A percentile compares a stretch with the other conserved stretches of the same genome.
These are phyloP conservation scores for Diaphora mendica DNA, from an alignment of 2,888 invertebrate genomes.

Conservation along the genomic window DNA sequence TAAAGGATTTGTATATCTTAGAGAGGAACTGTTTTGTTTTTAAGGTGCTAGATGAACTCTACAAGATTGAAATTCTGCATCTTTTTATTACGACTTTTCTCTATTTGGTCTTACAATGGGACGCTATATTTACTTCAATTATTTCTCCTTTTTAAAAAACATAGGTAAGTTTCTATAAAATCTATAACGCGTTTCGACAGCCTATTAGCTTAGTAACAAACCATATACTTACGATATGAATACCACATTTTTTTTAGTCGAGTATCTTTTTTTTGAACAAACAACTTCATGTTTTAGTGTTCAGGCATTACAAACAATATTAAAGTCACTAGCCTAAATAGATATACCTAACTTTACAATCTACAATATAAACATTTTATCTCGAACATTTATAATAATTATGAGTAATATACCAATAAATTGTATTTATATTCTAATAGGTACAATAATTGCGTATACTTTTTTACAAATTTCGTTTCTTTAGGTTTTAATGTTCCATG, in stretches of 20 bases:
- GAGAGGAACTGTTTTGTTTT: background rate
- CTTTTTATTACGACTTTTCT: background rate
- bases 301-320: slow-evolving; percentile 12
- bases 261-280: background rate
- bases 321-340: slow-evolving; percentile 3
- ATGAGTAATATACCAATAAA: slow-evolving; percentile 31
- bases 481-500: slow-evolving; percentile 22
- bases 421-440: slow-evolving; percentile 40
- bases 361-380: slow-evolving; percentile 20
- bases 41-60: background rate
- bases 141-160: background rate
- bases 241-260: background rate
- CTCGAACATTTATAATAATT: slow-evolving; percentile 31
- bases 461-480: slow-evolving; percentile 32
- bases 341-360: background rate
- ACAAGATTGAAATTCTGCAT: background rate
- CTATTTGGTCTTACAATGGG: background rate
- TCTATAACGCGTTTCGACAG: too few species aligned
- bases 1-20: background rate
- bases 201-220: background rate
- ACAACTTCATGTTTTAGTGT: background rate
- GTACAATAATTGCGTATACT: slow-evolving; percentile 51
- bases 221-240: background rate
- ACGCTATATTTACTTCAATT: background rate
- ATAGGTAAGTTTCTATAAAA: background rate